Evolutionary conservation across 2,797 vertebrate species (phyloP), one percentile per base, ranked within the genome.

Genomic region (Octomys mimax): DNA sequence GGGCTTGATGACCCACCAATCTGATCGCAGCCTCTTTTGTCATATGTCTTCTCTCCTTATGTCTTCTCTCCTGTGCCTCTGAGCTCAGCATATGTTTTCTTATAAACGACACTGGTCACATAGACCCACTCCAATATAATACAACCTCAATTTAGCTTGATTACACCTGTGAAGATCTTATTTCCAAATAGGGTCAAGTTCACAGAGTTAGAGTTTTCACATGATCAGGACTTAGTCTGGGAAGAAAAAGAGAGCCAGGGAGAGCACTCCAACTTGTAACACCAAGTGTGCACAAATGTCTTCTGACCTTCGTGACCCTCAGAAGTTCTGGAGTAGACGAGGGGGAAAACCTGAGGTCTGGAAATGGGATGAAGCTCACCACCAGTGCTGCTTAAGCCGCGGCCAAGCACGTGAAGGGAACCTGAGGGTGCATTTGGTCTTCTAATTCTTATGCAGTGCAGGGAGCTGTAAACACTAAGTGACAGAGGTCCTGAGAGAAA

Each of bases 1-100:
- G 42, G 14, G 2, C 19, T 61, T 42, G 5, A 6, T 11, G 33
- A 22, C 28, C 24, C 6, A 4, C 42, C 0, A 0, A 1, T n/a
- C 22, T 6, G 24, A 14, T 28, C 3, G 10, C 13, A 26, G 19
- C 31, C 14, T 62, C 39, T 18, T 5, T 31, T 22, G 10, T 49
- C 28, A 24, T 12, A 5, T 2, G 14, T 14, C 31, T 39, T 83
- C 6, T 62, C 19, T 59, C 12, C 39, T 36, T 12, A 5, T 2
- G 14, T 14, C 31, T 39, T 83, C 6, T 62, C 19, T 59, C 12
- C 39, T 36, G 78, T 1, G 9, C 2, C 46, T 52, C 24, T 36
- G 52, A n/a, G 8, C n/a, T 68, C 22, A 18, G 12, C 1, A 18
- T 14, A 18, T 46, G 24, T 11, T 49, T 71, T 33, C 54, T 57